These are phyloP conservation scores for Desmodus rotundus DNA, from an alignment of 2,113 vertebrate genomes.

Conservation along the genomic window DNA sequence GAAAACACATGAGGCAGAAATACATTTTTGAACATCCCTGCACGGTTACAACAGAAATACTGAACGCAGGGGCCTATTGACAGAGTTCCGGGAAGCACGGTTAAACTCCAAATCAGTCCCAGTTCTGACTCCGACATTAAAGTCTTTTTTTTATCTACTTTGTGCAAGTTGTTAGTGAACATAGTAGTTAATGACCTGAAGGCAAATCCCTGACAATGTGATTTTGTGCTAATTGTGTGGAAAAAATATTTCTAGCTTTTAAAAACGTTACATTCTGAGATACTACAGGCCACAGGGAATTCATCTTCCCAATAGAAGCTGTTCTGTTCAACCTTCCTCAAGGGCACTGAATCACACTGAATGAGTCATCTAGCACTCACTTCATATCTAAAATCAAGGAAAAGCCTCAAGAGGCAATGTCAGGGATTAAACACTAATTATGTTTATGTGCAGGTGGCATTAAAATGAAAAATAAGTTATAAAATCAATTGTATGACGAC, in stretches of 20 bases:
- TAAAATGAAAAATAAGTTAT: conserved; percentile 49
- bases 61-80: background rate
- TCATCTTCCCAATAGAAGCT: conserved; percentile 50
- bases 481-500: conserved; percentile 21
- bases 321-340: conserved; percentile 60
- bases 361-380: conserved; percentile 54
- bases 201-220: conserved; percentile 64
- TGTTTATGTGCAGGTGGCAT: conserved; percentile 35
- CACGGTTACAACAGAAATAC: conserved; percentile 26
- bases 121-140: conserved; percentile 56
- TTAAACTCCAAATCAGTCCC: conserved; percentile 40
- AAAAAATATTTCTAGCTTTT: conserved; percentile 71
- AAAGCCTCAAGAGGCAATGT: conserved; percentile 45
- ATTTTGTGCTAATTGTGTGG: conserved; percentile 71
- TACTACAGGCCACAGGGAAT: conserved; percentile 47
- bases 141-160: conserved; percentile 1
- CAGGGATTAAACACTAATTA: conserved; percentile 49
- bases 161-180: conserved; percentile 54
- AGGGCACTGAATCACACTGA: conserved; percentile 58
- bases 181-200: conserved; percentile 70
- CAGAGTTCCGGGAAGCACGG: background rate
- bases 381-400: conserved; percentile 64
- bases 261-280: conserved; percentile 63
- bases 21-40: background rate
- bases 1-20: conserved; percentile 4